Evolutionary conservation across 2,797 vertebrate genomes (phyloP), one percentile per base, ranked within the genome.

Genomic region (Coluber constrictor): DNA sequence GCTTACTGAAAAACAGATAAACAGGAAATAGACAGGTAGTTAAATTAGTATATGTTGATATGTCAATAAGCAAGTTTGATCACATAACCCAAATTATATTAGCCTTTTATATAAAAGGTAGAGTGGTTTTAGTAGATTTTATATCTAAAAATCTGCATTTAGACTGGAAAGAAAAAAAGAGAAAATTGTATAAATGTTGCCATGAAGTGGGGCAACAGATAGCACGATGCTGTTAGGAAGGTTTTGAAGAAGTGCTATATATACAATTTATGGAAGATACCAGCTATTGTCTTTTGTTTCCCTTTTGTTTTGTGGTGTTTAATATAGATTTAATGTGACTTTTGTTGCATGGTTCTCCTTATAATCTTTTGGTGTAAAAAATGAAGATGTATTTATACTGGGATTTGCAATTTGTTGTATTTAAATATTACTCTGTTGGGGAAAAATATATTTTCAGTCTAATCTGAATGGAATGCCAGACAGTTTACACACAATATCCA

Each of bases 261-360:
- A 23, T 83, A 29, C 59, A 86, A 20, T 93, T 29, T 83, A 47
- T 83, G 37, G 37, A 47, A 47, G 43, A 47, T 83, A 83, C 0
- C 0, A 83, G 89, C 0, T 91, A 37, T 93, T 60, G 20, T 10
- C n/a, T 87, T 95, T 94, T 87, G 86, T 87, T 86, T 8, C 23
- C n/a, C 90, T 95, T 57, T 83, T 83, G 20, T 83, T 83, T 83
- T 92, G 90, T 90, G 88, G 16, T 95, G n/a, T 23, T 91, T 43
- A 79, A 95, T 95, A 90, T 94, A 89, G 83, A 89, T 51, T 89
- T 94, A n/a, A 57, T 94, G 90, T 93, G 94, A 87, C 37, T 95
- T 95, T 56, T 94, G 4, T 93, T 93, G 91, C 90, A 94, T 94
- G 92, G 43, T 57, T 96, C 54, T n/a, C 93, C 18, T 66, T 59